phyloP scores from a whole-genome alignment of 2,888 invertebrate species.

The Patella ulyssiponensis region DNA sequence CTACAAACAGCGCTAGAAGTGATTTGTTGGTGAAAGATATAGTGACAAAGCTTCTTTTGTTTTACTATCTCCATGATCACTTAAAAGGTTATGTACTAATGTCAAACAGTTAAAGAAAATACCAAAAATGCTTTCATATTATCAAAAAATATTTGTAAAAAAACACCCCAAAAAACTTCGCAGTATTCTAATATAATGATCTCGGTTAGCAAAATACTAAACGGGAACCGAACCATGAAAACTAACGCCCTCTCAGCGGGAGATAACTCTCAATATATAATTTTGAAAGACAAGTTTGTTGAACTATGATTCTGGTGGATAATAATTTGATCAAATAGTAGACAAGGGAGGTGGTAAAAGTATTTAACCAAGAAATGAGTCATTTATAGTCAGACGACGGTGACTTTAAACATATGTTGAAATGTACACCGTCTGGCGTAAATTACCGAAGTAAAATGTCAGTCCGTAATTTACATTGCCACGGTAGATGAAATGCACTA shows the following conservation, averaged over 20 bases:
- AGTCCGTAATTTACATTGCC: background rate
- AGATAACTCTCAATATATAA: background rate
- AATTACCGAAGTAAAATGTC: conserved; percentile 7
- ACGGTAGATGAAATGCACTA: conserved; percentile 10
- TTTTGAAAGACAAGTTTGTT: background rate
- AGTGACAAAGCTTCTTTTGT: too few species aligned
- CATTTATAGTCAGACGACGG: background rate
- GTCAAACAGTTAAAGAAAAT: too few species aligned
- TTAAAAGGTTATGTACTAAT: too few species aligned
- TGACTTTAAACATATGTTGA: conserved; percentile 1
- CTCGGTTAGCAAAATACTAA: too few species aligned
- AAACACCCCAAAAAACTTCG: too few species aligned
- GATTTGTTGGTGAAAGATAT: too few species aligned
- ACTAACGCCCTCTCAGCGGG: conserved; percentile 4
- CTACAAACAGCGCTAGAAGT: too few species aligned
- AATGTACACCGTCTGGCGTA: background rate
- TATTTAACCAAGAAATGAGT: background rate
- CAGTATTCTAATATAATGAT: too few species aligned
- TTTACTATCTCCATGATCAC: too few species aligned
- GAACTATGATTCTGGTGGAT: background rate
- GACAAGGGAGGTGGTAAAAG: background rate
- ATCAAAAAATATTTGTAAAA: too few species aligned
- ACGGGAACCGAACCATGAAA: too few species aligned
- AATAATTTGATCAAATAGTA: background rate
- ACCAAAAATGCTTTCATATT: too few species aligned